Conservation (phyloP, 2,113 vertebrate species). For the Nothobranchius furzeri region DNA sequence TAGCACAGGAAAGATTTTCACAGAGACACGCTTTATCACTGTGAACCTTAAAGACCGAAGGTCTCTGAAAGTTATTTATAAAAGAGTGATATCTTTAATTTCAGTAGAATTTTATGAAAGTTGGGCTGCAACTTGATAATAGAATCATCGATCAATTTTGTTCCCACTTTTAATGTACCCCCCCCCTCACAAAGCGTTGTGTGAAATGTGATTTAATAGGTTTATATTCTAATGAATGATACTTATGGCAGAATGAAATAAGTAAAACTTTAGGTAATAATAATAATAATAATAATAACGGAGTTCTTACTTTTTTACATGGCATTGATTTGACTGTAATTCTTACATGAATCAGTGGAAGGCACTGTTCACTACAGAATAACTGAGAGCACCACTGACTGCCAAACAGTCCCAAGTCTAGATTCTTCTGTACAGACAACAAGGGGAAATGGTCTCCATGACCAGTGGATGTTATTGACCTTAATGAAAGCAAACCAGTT, state of each 20-base stretch:
- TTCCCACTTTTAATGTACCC: background rate
- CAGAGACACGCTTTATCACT: constrained; percentile 50
- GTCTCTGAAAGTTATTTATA: background rate
- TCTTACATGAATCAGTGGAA: constrained; percentile 68
- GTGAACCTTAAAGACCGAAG: constrained; percentile 8
- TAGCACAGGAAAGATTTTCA: constrained; percentile 66
- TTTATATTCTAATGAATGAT: constrained; percentile 2
- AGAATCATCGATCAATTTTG: background rate
- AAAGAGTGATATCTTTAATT: background rate
- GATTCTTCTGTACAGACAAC: too few relatives aligned
- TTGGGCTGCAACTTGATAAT: constrained; percentile 1
- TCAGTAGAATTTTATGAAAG: background rate
- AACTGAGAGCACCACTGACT: constrained; percentile 21
- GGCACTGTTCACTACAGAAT: constrained; percentile 77
- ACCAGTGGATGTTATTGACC: too few relatives aligned
- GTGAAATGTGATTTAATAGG: background rate
- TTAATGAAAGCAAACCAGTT: too few relatives aligned
- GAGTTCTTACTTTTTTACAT: constrained; percentile 15
- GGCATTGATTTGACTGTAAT: constrained; percentile 50
- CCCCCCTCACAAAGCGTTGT: background rate
- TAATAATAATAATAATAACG: background rate
- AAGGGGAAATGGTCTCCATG: too few relatives aligned
- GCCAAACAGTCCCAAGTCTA: background rate
- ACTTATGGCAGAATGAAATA: background rate
- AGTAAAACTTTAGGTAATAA: background rate